These are phyloP conservation scores for Numenius phaeopus DNA, from an alignment of 2,797 vertebrate species.

Conservation along the genomic window DNA sequence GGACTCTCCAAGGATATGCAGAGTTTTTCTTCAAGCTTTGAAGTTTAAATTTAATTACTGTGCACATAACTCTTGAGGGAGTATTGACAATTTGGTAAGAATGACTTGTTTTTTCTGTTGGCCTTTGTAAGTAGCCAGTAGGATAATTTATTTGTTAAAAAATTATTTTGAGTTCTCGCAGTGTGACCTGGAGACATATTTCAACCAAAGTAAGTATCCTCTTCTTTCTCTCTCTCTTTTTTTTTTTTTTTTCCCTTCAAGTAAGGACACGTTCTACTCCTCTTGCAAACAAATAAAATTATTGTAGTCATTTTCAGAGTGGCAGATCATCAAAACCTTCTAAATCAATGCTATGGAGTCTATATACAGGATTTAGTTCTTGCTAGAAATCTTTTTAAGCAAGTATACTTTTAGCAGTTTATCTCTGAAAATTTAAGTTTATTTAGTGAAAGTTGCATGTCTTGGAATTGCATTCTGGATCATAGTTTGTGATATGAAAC, in stretches of 20 bases:
- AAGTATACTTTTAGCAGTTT: not conserved
- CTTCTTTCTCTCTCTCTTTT: not conserved
- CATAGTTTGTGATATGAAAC: not conserved
- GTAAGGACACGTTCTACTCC: not conserved
- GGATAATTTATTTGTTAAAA: not conserved
- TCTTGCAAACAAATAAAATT: not conserved
- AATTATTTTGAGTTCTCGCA: not conserved
- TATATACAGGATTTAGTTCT: not conserved
- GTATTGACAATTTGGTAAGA: not conserved
- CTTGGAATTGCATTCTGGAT: not conserved
- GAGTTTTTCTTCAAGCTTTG: not conserved
- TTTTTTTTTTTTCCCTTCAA: not conserved
- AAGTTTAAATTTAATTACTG: conserved; percentile 6
- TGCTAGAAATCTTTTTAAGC: not conserved
- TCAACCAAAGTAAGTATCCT: not conserved
- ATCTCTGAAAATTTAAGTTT: not conserved
- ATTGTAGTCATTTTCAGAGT: not conserved
- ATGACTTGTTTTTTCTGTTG: not conserved
- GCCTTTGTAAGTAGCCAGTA: not conserved
- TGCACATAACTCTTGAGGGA: not conserved
- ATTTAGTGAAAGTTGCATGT: fast-evolving
- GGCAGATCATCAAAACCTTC: not conserved
- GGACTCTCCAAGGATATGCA: not conserved
- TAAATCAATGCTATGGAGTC: not conserved
- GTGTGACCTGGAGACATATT: not conserved